Percentiles rank a stretch among this genome's conserved stretches.
Evolutionary conservation across 2,888 invertebrate species (phyloP).

Genomic region (Athetis lepigone): DNA sequence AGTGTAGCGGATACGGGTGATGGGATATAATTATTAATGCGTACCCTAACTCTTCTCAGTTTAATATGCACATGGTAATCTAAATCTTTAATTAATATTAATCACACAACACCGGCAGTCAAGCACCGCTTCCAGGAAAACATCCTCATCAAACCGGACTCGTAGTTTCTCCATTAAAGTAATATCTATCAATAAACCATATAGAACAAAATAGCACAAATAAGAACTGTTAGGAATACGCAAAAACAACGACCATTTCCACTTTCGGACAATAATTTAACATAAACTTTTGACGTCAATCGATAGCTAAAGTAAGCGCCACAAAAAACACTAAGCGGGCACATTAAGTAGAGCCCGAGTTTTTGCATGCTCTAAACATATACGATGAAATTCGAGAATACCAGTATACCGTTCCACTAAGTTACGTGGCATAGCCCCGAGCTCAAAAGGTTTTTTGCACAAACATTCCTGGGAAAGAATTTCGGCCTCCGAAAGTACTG

Average conservation of each 20-base stretch:
- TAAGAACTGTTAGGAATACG: background rate
- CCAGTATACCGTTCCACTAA: slow-evolving; percentile 51
- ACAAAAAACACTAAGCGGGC: slow-evolving; percentile 54
- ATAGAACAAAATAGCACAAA: background rate
- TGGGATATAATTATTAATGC: slow-evolving; percentile 17
- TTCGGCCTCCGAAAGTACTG: slow-evolving; percentile 64
- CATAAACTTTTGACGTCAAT: slow-evolving; percentile 55
- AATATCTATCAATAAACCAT: background rate
- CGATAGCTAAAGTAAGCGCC: slow-evolving; percentile 22
- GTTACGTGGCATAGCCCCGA: slow-evolving; percentile 2
- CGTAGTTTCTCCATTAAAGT: slow-evolving; percentile 29
- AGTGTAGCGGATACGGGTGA: background rate
- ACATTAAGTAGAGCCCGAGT: slow-evolving; percentile 57
- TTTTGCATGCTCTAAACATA: slow-evolving; percentile 53
- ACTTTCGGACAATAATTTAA: slow-evolving; percentile 52
- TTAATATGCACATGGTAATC: slow-evolving; percentile 48
- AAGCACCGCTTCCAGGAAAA: slow-evolving; percentile 34
- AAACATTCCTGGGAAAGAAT: slow-evolving; percentile 53
- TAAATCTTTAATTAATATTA: slow-evolving; percentile 54
- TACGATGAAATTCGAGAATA: slow-evolving; percentile 59
- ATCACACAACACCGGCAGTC: slow-evolving; percentile 41
- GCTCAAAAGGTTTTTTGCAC: slow-evolving; percentile 15
- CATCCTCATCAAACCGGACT: slow-evolving; percentile 27
- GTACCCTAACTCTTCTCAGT: slow-evolving; percentile 12
- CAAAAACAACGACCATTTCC: background rate